A percentile compares a stretch with the other conserved stretches of the same genome.
Evolutionary conservation across 2,888 invertebrate genomes (phyloP).

Genomic region (Acanthosepion esculentum): DNA sequence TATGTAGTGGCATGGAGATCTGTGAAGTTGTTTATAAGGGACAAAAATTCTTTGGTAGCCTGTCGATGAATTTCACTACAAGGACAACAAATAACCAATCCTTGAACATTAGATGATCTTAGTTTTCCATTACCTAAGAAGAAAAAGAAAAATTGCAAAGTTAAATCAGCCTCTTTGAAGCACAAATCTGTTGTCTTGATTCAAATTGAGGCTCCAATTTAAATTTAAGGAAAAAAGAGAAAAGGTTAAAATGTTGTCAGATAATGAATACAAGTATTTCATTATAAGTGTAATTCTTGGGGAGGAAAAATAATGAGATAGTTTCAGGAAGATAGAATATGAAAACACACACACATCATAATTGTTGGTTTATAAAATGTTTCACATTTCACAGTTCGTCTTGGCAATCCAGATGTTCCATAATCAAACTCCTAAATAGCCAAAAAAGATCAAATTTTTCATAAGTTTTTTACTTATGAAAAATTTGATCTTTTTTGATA

Average conservation of each 20-base stretch:
- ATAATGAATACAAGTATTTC: background rate
- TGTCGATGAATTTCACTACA: background rate
- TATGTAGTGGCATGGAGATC: background rate
- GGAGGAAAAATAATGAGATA: no score
- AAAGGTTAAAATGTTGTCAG: no score
- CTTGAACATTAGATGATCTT: background rate
- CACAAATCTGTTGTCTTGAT: background rate
- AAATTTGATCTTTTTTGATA: no score
- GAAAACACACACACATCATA: no score
- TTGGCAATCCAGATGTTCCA: no score
- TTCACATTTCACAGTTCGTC: no score
- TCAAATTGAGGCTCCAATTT: background rate
- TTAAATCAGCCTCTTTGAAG: background rate
- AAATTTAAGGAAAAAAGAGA: background rate
- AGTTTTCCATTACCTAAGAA: background rate
- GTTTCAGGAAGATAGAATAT: no score
- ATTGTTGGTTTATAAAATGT: no score
- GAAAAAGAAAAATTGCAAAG: background rate
- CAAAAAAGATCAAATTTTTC: no score
- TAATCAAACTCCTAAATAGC: no score
- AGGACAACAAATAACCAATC: background rate
- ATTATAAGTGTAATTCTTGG: no score
- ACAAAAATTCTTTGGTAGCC: background rate
- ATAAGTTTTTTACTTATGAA: no score
- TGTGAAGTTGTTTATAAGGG: background rate